These are phyloP conservation scores for Carpatolechia fugitivella DNA, from an alignment of 2,888 invertebrate species.

Conservation along the genomic window DNA sequence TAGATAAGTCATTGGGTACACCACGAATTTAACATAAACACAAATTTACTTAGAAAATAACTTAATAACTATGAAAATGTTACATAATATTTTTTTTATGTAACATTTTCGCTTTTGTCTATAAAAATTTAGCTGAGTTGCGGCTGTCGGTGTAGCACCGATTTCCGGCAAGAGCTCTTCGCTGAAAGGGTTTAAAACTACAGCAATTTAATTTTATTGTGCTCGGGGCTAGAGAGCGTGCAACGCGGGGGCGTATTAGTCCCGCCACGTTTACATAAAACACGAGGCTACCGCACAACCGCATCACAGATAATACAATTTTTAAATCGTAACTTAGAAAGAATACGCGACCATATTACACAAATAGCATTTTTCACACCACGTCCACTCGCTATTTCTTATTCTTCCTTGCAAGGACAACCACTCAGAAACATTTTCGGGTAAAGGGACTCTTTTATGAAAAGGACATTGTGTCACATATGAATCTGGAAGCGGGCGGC, in stretches of 20 bases:
- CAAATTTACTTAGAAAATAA: too few relatives aligned
- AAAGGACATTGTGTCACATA: slow-evolving; percentile 41
- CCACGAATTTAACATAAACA: too few relatives aligned
- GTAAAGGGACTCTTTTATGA: slow-evolving; percentile 37
- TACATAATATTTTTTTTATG: too few relatives aligned
- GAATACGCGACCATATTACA: too few relatives aligned
- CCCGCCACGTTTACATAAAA: not conserved
- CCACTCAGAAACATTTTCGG: slow-evolving; percentile 24
- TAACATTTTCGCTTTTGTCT: too few relatives aligned
- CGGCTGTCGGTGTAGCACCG: not conserved
- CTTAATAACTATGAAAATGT: too few relatives aligned
- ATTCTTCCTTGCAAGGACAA: not conserved
- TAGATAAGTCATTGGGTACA: too few relatives aligned
- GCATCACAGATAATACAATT: too few relatives aligned
- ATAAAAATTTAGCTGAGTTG: too few relatives aligned
- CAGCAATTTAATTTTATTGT: slow-evolving; percentile 37
- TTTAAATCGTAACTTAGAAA: too few relatives aligned
- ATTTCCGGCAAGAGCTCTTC: slow-evolving; percentile 20
- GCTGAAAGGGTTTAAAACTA: slow-evolving; percentile 31
- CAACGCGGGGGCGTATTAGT: not conserved
- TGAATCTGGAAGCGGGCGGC: slow-evolving; percentile 39
- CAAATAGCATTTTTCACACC: not conserved
- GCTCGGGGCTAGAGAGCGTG: slow-evolving; percentile 26
- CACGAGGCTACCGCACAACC: not conserved
- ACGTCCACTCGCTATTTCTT: not conserved